Conservation (phyloP, 2,888 invertebrate genomes). For the Cephonodes hylas region DNA sequence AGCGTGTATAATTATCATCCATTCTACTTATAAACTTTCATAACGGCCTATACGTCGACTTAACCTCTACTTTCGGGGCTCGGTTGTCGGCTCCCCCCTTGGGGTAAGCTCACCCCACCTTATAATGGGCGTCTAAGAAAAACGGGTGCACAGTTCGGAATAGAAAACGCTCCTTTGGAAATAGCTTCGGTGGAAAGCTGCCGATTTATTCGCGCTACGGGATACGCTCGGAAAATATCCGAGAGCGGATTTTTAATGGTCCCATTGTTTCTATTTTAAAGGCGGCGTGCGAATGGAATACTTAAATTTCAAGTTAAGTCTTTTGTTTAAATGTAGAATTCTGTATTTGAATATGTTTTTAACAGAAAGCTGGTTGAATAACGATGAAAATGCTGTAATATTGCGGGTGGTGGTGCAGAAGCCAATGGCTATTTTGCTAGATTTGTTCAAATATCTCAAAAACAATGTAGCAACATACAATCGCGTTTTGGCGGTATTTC, state of each 20-base stretch:
- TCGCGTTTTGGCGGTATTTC: no score
- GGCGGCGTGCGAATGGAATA: slow-evolving; percentile 77
- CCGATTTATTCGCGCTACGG: slow-evolving; percentile 78
- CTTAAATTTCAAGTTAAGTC: slow-evolving; percentile 49
- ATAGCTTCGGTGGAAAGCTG: slow-evolving; percentile 80
- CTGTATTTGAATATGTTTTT: neutral
- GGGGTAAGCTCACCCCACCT: slow-evolving; percentile 57
- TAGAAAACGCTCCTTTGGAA: slow-evolving; percentile 80
- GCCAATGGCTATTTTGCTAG: no score
- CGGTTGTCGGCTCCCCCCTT: slow-evolving; percentile 27
- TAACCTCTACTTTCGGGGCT: slow-evolving; percentile 75
- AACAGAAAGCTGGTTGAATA: neutral
- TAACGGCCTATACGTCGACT: slow-evolving; percentile 81
- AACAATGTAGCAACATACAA: no score
- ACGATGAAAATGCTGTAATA: neutral
- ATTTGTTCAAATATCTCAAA: no score
- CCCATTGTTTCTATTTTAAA: slow-evolving; percentile 80
- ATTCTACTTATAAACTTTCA: slow-evolving; percentile 81
- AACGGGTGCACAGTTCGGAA: slow-evolving; percentile 79
- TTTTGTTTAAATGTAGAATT: slow-evolving; percentile 43
- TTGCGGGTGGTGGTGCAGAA: no score
- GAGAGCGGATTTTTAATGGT: slow-evolving; percentile 79
- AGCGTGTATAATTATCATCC: slow-evolving; percentile 79
- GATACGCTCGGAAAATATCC: slow-evolving; percentile 78
- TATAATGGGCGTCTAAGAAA: slow-evolving; percentile 80